Base-by-base conservation (phyloP, 1,140 invertebrate genomes). In the Coptotermes formosanus region DNA sequence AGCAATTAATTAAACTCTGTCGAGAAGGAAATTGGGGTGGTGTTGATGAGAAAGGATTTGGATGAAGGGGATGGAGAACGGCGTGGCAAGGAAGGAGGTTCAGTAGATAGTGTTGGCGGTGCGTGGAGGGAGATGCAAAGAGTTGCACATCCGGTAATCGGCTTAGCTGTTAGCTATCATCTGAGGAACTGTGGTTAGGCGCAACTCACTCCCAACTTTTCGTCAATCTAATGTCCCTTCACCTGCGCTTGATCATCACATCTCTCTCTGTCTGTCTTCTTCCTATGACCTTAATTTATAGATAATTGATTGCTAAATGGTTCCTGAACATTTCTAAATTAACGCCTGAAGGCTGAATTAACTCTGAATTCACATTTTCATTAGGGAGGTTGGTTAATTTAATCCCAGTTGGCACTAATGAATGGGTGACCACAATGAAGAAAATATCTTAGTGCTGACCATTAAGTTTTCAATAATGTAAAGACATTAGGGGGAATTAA, bases 161-260 rank as follows among this genome's bases (percentile, higher is more conserved):
- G 64, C 64, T 75, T 75, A 75, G n/a, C 64, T 75, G 64, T 75
- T 75, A 75, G 64, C 64, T 75, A 75, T 75, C 64, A 75, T 75
- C 64, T 75, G 64, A 75, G 64, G 64, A 9, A n/a, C 64, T 30
- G 64, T 75, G 64, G n/a, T 75, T 75, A 75, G 64, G n/a, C 64
- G 14, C 25, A 75, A 30, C 64, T 75, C 25, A 30, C 64, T 30
- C 25, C 64, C 25, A 75, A 75, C 64, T 75, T 75, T 75, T 75
- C 64, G n/a, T 30, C 64, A 75, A 75, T 30, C 64, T 30, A 75
- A 75, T n/a, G 64, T 75, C 64, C 6, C 30, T n/a, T 30, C 64
- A 30, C 64, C 64, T n/a, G n/a, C 25, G 4, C 64, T 75, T 14
- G n/a, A 30, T 75, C 64, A 1, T 75, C 64, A 25, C 64, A 30